phyloP scores from a whole-genome alignment of 2,888 invertebrate genomes.

The Chromoteleia sp. region DNA sequence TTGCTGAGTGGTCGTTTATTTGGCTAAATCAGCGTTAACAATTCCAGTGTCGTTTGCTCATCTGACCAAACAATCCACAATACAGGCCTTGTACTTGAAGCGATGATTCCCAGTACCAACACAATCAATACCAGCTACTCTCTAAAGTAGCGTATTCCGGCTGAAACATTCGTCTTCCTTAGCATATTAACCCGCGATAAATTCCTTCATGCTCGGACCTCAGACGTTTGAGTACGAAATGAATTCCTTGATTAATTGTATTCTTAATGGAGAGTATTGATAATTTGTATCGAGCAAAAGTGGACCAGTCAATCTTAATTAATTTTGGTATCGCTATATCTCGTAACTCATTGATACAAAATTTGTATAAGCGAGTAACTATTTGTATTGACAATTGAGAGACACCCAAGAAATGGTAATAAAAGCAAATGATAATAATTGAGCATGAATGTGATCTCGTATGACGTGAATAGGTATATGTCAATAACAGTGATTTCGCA shows the following conservation, averaged over 20 bases:
- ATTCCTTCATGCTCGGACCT: conserved; percentile 10
- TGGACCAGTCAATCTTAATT: too few species aligned
- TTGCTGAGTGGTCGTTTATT: not conserved
- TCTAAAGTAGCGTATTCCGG: conserved; percentile 38
- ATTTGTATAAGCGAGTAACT: too few species aligned
- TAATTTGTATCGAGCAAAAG: too few species aligned
- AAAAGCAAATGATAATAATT: not conserved
- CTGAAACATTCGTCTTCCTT: conserved; percentile 14
- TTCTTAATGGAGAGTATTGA: not conserved
- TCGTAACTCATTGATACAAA: too few species aligned
- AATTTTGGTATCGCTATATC: too few species aligned
- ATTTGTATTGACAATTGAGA: too few species aligned
- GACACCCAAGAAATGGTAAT: too few species aligned
- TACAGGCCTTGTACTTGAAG: conserved; percentile 43
- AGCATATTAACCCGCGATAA: conserved; percentile 19
- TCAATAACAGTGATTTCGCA: conserved; percentile 15
- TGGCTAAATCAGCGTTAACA: conserved; percentile 14
- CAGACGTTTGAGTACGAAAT: conserved; percentile 15
- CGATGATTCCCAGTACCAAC: conserved; percentile 29
- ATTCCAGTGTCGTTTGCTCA: conserved; percentile 32
- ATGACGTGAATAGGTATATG: conserved; percentile 8
- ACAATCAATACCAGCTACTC: conserved; percentile 38
- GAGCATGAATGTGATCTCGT: conserved; percentile 1
- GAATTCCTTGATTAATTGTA: conserved; percentile 14
- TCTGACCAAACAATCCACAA: conserved; percentile 33